A percentile compares a stretch with the other conserved stretches of the same genome.
phyloP scores from a whole-genome alignment of 2,888 invertebrate genomes.

The Melieria omissa region DNA sequence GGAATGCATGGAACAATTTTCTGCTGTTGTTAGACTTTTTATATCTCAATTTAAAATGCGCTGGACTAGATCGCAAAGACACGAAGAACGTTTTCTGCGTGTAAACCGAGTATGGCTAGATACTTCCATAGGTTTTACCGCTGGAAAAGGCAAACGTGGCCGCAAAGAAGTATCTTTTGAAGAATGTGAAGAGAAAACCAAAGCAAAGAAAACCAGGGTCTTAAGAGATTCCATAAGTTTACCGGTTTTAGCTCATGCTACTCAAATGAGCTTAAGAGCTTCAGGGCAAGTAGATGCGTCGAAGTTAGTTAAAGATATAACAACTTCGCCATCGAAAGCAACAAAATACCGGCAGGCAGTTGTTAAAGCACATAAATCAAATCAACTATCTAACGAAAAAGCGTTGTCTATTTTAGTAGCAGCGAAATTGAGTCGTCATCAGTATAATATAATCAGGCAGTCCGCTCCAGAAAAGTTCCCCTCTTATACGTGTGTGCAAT shows the following conservation, averaged over 20 bases:
- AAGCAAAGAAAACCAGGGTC: constrained; percentile 18
- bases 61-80: constrained; percentile 16
- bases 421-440: constrained; percentile 46
- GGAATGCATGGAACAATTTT: not conserved
- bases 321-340: constrained; percentile 3
- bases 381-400: constrained; percentile 43
- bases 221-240: constrained; percentile 15
- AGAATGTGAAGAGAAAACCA: constrained; percentile 20
- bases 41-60: constrained; percentile 14
- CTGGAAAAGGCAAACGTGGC: constrained; percentile 25
- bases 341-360: constrained; percentile 1
- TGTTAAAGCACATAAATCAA: constrained; percentile 1
- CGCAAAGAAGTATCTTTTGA: constrained; percentile 29
- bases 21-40: not conserved
- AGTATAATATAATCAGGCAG: constrained; percentile 35
- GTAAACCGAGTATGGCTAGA: constrained; percentile 17
- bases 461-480: constrained; percentile 11
- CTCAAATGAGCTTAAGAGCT: constrained; percentile 32
- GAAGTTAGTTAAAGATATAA: not conserved
- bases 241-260: constrained; percentile 26
- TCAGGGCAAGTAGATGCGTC: constrained; percentile 18
- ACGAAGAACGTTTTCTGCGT: constrained; percentile 24
- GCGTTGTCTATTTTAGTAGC: constrained; percentile 48
- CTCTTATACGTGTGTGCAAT: not conserved
- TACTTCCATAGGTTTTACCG: constrained; percentile 15